Evolutionary conservation across 2,113 vertebrate species (phyloP).

Genomic region (Pteronura brasiliensis): DNA sequence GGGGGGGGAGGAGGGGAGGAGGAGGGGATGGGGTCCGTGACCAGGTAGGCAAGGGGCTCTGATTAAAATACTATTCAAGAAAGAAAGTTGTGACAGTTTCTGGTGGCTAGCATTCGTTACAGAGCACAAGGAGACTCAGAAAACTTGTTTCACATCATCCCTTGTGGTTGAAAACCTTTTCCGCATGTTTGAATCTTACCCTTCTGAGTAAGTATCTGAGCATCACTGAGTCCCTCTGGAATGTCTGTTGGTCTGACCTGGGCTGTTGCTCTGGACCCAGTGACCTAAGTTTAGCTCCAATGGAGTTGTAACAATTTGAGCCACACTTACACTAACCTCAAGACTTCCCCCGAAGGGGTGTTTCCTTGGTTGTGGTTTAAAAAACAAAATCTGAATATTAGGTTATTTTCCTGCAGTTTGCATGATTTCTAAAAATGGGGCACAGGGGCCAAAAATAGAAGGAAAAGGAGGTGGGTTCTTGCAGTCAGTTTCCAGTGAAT

Average conservation of each 20-base stretch:
- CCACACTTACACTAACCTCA: neutral
- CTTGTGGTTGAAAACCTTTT: neutral
- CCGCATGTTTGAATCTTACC: neutral
- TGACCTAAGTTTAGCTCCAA: accelerated
- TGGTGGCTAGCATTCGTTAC: neutral
- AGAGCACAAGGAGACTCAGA: neutral
- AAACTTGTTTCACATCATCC: neutral
- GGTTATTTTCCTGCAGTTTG: constrained; percentile 37
- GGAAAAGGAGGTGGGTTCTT: neutral
- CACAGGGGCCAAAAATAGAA: neutral
- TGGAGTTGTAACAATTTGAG: neutral
- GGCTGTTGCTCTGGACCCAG: neutral
- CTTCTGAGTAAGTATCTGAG: neutral
- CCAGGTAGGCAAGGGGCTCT: neutral
- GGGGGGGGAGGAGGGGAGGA: too few relatives aligned
- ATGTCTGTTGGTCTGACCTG: accelerated
- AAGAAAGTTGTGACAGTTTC: neutral
- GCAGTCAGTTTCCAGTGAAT: neutral
- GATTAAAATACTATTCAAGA: neutral
- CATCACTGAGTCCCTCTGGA: accelerated
- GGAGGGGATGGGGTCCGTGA: too few relatives aligned
- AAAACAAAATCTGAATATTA: constrained; percentile 10
- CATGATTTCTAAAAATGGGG: constrained; percentile 14
- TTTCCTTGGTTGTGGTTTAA: constrained; percentile 20
- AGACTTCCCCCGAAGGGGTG: neutral